Conservation (phyloP, 2,888 invertebrate species). For the Sminthurides aquaticus region DNA sequence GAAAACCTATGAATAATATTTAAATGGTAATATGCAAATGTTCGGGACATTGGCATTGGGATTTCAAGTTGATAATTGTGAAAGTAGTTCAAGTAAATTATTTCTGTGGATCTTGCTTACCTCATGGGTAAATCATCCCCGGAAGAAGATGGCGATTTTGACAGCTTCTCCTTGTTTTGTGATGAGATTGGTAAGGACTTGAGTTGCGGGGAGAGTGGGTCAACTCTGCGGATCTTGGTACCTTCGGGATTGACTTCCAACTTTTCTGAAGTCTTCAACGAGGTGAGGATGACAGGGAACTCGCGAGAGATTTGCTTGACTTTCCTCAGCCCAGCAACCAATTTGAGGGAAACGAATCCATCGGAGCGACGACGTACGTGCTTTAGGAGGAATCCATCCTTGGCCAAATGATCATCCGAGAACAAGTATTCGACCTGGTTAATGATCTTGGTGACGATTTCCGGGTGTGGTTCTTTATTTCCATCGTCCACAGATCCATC, state of each 20-base stretch:
- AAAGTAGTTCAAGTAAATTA: no score
- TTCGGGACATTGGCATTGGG: no score
- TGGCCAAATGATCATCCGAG: constrained; percentile 87
- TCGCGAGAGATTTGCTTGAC: constrained; percentile 90
- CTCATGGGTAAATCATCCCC: constrained; percentile 22
- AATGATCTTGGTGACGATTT: constrained; percentile 68
- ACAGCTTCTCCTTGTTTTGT: constrained; percentile 29
- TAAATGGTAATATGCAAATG: no score
- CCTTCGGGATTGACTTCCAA: constrained; percentile 84
- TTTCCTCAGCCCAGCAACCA: constrained; percentile 89
- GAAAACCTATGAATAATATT: no score
- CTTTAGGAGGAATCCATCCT: constrained; percentile 89
- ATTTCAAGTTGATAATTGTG: no score
- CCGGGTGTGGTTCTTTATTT: constrained; percentile 45
- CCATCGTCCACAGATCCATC: constrained; percentile 21
- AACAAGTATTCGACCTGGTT: constrained; percentile 92
- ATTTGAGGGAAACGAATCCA: constrained; percentile 87
- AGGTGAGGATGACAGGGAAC: constrained; percentile 84
- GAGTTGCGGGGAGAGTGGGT: constrained; percentile 79
- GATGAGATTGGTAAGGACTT: constrained; percentile 61
- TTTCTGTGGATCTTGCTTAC: constrained; percentile 15
- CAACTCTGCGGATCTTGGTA: constrained; percentile 77
- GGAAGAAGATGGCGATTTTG: constrained; percentile 23
- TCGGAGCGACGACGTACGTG: constrained; percentile 91
- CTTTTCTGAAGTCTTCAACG: constrained; percentile 64